Conservation (phyloP, 2,888 invertebrate genomes). For the Ophion ellenae region DNA sequence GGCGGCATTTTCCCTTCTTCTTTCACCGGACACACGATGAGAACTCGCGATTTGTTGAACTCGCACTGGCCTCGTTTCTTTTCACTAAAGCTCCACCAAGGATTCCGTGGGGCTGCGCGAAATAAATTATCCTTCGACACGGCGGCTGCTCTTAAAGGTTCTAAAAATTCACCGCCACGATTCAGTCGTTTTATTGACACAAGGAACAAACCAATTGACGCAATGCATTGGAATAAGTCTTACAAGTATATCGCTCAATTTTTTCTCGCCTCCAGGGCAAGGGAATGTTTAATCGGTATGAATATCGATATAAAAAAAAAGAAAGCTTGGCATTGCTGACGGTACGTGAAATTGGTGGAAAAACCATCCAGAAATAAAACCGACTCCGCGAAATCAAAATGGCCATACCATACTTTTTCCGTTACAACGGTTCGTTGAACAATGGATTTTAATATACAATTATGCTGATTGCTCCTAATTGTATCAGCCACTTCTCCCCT, state of each 20-base stretch:
- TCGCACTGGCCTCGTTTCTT: slow-evolving; percentile 59
- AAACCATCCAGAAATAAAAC: no score
- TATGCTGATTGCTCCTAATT: background rate
- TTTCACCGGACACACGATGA: slow-evolving; percentile 45
- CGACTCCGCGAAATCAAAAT: no score
- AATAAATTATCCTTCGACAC: slow-evolving; percentile 25
- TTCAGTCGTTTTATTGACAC: background rate
- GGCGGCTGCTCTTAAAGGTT: slow-evolving; percentile 27
- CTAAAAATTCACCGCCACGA: background rate
- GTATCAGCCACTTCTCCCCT: background rate
- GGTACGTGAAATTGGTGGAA: no score
- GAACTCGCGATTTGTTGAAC: slow-evolving; percentile 52
- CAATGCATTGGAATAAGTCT: background rate
- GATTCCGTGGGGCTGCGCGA: slow-evolving; percentile 25
- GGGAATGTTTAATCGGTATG: background rate
- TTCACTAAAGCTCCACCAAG: slow-evolving; percentile 38
- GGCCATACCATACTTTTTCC: no score
- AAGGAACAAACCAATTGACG: background rate
- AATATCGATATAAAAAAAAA: background rate
- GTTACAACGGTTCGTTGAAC: no score
- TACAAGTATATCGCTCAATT: background rate
- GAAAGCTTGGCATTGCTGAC: no score
- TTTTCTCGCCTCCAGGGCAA: background rate
- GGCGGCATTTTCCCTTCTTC: slow-evolving; percentile 61
- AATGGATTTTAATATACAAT: no score